These are phyloP conservation scores for Pteronura brasiliensis DNA, from an alignment of 2,113 vertebrate species.

Conservation along the genomic window DNA sequence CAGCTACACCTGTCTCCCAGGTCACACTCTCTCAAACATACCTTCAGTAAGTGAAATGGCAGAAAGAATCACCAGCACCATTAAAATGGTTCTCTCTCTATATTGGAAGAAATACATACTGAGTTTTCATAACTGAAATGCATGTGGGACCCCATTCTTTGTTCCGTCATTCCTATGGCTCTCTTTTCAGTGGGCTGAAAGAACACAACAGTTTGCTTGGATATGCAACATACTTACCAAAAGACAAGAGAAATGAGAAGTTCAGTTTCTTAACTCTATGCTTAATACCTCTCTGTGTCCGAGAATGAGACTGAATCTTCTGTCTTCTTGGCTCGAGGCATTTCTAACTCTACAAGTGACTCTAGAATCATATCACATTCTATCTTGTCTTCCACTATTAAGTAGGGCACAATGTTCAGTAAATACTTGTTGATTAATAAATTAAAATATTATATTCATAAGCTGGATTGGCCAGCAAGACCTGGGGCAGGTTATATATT, in stretches of 20 bases:
- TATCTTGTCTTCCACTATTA: not conserved
- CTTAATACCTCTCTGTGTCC: not conserved
- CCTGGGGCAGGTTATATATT: not conserved
- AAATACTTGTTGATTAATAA: slow-evolving; percentile 12
- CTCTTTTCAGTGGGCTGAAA: not conserved
- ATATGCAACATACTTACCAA: not conserved
- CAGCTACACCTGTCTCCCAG: not conserved
- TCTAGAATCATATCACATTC: not conserved
- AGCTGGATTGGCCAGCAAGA: not conserved
- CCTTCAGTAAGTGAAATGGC: not conserved
- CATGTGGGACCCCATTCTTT: not conserved
- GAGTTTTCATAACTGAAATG: not conserved
- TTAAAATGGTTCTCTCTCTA: not conserved
- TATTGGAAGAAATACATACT: not conserved
- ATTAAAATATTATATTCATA: not conserved
- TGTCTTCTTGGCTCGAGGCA: not conserved
- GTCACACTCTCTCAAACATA: not conserved
- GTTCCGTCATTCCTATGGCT: not conserved
- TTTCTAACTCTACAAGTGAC: not conserved
- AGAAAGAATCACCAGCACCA: not conserved
- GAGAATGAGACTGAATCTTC: not conserved
- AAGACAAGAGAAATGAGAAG: not conserved
- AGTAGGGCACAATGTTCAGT: not conserved
- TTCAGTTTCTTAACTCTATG: not conserved
- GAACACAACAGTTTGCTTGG: not conserved